Conservation (phyloP, 2,888 invertebrate species). For the Podabrus alpinus region DNA sequence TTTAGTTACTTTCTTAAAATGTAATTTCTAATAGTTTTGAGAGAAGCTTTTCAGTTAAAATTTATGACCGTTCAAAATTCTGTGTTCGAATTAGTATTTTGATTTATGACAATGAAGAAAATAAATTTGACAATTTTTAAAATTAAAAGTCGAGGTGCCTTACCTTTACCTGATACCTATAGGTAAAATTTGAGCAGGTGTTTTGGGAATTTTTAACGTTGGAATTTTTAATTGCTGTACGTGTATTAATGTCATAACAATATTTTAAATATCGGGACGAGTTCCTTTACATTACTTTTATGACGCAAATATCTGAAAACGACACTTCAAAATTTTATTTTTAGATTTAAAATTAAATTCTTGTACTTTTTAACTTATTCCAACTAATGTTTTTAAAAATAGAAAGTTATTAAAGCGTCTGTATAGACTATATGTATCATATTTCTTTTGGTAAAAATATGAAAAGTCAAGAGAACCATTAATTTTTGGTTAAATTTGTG, state of each 20-base stretch:
- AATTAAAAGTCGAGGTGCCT: not conserved
- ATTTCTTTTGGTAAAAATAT: constrained; percentile 3
- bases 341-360: not conserved
- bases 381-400: not conserved
- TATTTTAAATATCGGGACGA: not conserved
- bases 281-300: not conserved
- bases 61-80: constrained; percentile 2
- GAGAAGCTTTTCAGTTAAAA: not conserved
- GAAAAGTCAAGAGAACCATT: constrained; percentile 3
- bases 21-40: not conserved
- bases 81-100: not conserved
- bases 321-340: not conserved
- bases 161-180: too few species aligned
- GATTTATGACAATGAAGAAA: not conserved
- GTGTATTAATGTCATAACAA: not conserved
- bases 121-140: not conserved
- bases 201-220: not conserved
- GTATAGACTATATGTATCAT: not conserved
- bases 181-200: not conserved
- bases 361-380: not conserved
- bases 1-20: not conserved
- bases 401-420: constrained; percentile 3
- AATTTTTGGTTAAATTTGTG: constrained; percentile 1
- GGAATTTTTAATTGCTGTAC: not conserved
- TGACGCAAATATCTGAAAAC: not conserved